A percentile compares a stretch with the other conserved stretches of the same genome.
phyloP scores from a whole-genome alignment of 2,888 invertebrate species.

The Tortrix viridana region DNA sequence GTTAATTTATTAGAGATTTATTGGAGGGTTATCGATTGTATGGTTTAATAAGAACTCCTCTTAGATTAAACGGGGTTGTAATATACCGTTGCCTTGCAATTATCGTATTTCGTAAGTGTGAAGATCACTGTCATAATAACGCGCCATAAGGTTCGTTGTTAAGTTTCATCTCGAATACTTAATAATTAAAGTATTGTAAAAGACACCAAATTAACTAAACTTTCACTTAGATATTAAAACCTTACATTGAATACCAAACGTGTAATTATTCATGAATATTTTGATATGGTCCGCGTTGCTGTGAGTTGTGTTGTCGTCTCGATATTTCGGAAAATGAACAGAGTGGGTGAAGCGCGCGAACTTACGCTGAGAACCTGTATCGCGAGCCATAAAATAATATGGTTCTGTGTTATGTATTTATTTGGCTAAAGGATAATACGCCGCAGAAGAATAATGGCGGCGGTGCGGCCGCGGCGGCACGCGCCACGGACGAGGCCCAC shows the following conservation, averaged over 20 bases:
- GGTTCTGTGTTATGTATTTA: slow-evolving; percentile 8
- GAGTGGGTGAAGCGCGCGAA: not conserved
- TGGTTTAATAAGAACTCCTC: slow-evolving; percentile 15
- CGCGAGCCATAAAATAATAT: not conserved
- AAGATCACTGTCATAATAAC: slow-evolving; percentile 5
- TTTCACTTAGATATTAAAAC: slow-evolving; percentile 24
- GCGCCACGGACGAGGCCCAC: not conserved
- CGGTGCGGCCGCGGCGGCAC: not conserved
- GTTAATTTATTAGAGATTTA: slow-evolving; percentile 6
- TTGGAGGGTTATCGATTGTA: slow-evolving; percentile 8
- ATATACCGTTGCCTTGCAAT: slow-evolving; percentile 23
- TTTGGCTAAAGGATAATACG: slow-evolving; percentile 2
- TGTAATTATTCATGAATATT: slow-evolving; percentile 22
- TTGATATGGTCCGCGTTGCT: slow-evolving; percentile 19
- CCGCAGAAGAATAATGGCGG: slow-evolving; percentile 1
- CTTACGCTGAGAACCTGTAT: not conserved
- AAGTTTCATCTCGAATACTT: slow-evolving; percentile 23
- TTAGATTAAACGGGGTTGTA: slow-evolving; percentile 9
- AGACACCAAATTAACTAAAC: slow-evolving; percentile 29
- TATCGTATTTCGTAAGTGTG: slow-evolving; percentile 14
- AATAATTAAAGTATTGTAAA: slow-evolving; percentile 24
- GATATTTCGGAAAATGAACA: not conserved
- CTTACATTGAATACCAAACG: slow-evolving; percentile 15
- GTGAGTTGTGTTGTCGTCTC: slow-evolving; percentile 10
- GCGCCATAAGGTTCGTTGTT: slow-evolving; percentile 1